A percentile compares a stretch with the other conserved stretches of the same genome.
Conservation (phyloP, 2,888 invertebrate species). For the Ormyrus nitidulus region DNA sequence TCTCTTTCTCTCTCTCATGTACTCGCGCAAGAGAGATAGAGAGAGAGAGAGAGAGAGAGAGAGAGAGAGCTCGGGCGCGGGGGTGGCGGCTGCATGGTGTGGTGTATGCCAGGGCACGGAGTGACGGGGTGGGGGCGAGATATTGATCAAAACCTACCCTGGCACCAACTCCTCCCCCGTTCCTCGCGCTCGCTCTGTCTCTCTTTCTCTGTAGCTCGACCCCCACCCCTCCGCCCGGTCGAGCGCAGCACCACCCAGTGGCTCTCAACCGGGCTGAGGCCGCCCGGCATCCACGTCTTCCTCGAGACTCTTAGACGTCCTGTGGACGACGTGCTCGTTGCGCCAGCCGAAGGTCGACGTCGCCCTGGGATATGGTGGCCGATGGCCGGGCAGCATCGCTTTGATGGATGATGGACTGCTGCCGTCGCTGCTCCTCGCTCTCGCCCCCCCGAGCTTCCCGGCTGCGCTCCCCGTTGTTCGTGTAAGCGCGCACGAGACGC, state of each 20-base stretch:
- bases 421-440: not conserved
- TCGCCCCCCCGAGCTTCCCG: not conserved
- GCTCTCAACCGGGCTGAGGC: slow-evolving; percentile 31
- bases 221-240: slow-evolving; percentile 67
- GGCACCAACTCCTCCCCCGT: slow-evolving; percentile 70
- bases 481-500: too few species aligned
- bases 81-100: slow-evolving; percentile 55
- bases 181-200: slow-evolving; percentile 55
- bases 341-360: slow-evolving; percentile 17
- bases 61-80: slow-evolving; percentile 20
- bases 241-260: slow-evolving; percentile 62
- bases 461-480: too few species aligned
- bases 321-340: not conserved
- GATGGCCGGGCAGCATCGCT: not conserved
- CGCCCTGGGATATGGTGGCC: not conserved
- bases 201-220: slow-evolving; percentile 55
- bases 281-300: not conserved
- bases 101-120: slow-evolving; percentile 38
- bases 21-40: slow-evolving; percentile 5
- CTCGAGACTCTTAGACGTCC: not conserved
- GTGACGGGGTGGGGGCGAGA: slow-evolving; percentile 72
- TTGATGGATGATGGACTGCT: slow-evolving; percentile 31
- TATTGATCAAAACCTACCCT: slow-evolving; percentile 76
- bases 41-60: slow-evolving; percentile 2
- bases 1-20: too few species aligned